Base-by-base conservation (phyloP, 30 jellyfish, hydroid and myxozoan genomes). In the Aurelia sp. region DNA sequence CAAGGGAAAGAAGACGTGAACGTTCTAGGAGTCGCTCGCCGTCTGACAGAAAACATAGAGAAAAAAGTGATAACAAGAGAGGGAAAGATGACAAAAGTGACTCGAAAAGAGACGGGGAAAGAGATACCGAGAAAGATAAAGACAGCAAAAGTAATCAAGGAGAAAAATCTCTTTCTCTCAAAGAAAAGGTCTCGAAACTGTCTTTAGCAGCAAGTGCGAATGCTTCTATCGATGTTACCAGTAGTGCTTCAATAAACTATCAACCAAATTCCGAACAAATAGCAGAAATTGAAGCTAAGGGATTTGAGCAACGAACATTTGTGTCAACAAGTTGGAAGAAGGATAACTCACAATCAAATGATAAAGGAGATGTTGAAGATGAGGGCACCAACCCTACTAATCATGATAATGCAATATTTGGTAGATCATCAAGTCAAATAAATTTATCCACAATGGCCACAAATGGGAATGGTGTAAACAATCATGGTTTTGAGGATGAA, bases 1-100 rank as follows among this genome's bases (percentile, higher is more conserved):
- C 69, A 13, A 61, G 86, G 52, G 33, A 51, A 5, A 61, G 82
- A 8, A 59, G 88, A 17, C 81, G 93, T 6, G 87, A 58, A 12
- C 87, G 88, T 12, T 72, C 88, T 13, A 72, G 87, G 71, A 44
- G 85, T 63, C 76, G 88, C 1, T 84, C 93, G 21, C 93, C 93
- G 8, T 58, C 72, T 40, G 61, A 33, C 1, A 78, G 58, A 61
- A 78, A 57, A 5, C 80, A 71, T 13, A 30, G 33, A 9, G 69
- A 47, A 4, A 73, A 73, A 55, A 59, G 19, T 1, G 80, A 77
- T 30, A 50, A 20, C 11, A 20, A 73, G 48, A 24, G 53, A 19
- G 44, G 35, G 24, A 59, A 21, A 13, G 33, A 59, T 12, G 69
- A 59, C 35, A 44, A 44, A 44, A 44, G 13, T 44, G 7, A 16